Conservation (phyloP, 30 jellyfish, hydroid and myxozoan species). For the Pelagia noctiluca region DNA sequence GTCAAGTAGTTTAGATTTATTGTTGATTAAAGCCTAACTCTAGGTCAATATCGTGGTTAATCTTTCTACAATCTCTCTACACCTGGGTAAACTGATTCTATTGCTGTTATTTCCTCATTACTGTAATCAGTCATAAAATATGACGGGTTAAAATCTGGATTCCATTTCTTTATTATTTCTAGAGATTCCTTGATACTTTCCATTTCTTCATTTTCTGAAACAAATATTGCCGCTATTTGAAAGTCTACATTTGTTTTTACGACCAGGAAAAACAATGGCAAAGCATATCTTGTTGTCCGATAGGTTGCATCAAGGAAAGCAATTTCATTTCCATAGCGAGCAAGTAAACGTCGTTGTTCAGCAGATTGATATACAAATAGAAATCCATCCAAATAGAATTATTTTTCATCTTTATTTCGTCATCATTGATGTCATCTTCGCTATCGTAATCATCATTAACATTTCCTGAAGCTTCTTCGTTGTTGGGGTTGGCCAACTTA, state of each 20-base stretch:
- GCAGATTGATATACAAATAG: slow-evolving; percentile 77
- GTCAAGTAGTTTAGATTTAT: too few species aligned
- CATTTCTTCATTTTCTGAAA: slow-evolving; percentile 52
- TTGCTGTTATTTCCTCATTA: slow-evolving; percentile 76
- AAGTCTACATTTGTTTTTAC: slow-evolving; percentile 86
- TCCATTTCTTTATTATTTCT: slow-evolving; percentile 69
- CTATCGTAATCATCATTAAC: not conserved
- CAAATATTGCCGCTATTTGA: slow-evolving; percentile 77
- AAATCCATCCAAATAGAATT: slow-evolving; percentile 10
- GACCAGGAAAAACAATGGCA: slow-evolving; percentile 77
- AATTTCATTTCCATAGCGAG: slow-evolving; percentile 70
- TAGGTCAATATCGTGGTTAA: too few species aligned
- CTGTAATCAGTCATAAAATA: slow-evolving; percentile 65
- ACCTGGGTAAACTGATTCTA: too few species aligned
- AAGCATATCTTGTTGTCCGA: slow-evolving; percentile 73
- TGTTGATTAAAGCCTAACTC: too few species aligned
- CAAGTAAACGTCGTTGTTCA: slow-evolving; percentile 65
- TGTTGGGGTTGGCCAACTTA: not conserved
- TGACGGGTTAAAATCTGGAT: slow-evolving; percentile 71
- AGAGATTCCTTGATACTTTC: slow-evolving; percentile 68
- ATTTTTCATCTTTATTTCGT: not conserved
- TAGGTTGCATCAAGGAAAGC: slow-evolving; percentile 78
- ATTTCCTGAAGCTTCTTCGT: not conserved
- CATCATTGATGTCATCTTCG: not conserved
- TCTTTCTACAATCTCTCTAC: too few species aligned